Evolutionary conservation across 2,113 vertebrate genomes (phyloP), one percentile per base, ranked within the genome.

Genomic region (Sphaerodactylus townsendi): DNA sequence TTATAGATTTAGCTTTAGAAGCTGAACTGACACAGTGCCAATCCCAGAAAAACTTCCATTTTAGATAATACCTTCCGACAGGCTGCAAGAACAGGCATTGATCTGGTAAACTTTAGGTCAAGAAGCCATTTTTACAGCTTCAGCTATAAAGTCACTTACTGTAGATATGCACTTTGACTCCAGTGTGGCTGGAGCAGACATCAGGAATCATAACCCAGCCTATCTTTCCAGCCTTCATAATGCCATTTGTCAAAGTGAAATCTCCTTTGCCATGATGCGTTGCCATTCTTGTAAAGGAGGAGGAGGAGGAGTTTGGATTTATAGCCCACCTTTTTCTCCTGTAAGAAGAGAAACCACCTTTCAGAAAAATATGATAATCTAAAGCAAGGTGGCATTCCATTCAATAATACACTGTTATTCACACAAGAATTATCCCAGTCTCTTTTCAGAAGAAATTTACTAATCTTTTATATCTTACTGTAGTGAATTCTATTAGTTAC

Each of bases 21-120:
- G 48, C 48, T 56, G 44, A 56, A 39, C 7, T 33, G 65, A 69
- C 50, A 69, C 28, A 33, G 37, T 70, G 64, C 37, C 50, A 84
- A 77, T 70, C 65, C 11, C 48, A 44, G 50, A 70, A 19, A 84
- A 25, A 65, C 37, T 53, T 77, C 48, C 7, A 25, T 70, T 77
- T 56, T 28, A 77, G 35, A 84, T 77, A 56, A 77, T 69, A n/a
- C 46, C 48, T 77, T 84, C 74, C 2, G 48, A 44, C 82, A 84
- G 74, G 50, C 74, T 77, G 35, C 65, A 70, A 77, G 65, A 44
- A 30, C 19, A 77, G 30, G 74, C 62, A 77, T 44, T 84, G 35
- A 62, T 50, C 50, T 44, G 37, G 50, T 41, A 39, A 41, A 46
- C 64, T 77, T 56, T 48, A 77, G 64, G 48, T 84, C 46, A 84